Evolutionary conservation across 2,113 vertebrate genomes (phyloP).

Genomic region (Misgurnus mizolepis): DNA sequence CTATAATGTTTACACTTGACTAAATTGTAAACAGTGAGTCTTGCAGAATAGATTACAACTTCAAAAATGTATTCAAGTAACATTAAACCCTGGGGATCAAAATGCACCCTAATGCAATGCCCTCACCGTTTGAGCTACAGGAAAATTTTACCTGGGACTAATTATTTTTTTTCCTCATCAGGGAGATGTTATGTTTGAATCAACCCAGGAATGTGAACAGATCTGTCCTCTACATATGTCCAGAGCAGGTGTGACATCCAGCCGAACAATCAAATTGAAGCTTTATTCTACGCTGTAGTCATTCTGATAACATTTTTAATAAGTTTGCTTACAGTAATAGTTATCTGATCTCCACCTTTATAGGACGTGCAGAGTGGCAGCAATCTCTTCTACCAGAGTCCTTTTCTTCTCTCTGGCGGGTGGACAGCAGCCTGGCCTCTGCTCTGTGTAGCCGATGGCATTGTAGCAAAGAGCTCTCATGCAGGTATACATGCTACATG

Average conservation of each 20-base stretch:
- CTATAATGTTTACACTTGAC: too few relatives aligned
- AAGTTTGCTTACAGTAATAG: background rate
- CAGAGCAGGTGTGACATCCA: slow-evolving; percentile 77
- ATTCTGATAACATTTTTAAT: background rate
- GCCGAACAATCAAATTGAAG: background rate
- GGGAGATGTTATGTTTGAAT: slow-evolving; percentile 82
- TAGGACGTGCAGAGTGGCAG: slow-evolving; percentile 86
- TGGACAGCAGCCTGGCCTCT: slow-evolving; percentile 85
- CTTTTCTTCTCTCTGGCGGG: slow-evolving; percentile 76
- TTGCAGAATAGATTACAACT: too few relatives aligned
- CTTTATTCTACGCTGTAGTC: background rate
- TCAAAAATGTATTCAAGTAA: too few relatives aligned
- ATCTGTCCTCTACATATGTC: slow-evolving; percentile 86
- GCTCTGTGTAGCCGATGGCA: slow-evolving; percentile 87
- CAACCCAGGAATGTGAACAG: slow-evolving; percentile 81
- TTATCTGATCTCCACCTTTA: background rate
- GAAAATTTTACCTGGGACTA: too few relatives aligned
- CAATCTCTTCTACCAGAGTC: slow-evolving; percentile 82
- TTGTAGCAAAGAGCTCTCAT: slow-evolving; percentile 78
- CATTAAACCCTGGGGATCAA: background rate
- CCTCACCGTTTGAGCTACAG: too few relatives aligned
- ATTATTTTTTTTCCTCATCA: slow-evolving; percentile 60
- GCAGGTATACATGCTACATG: slow-evolving; percentile 77
- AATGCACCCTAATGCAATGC: too few relatives aligned
- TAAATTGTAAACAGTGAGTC: too few relatives aligned